Base-by-base conservation (phyloP, 2,888 invertebrate species). In the Drosophila mimica region DNA sequence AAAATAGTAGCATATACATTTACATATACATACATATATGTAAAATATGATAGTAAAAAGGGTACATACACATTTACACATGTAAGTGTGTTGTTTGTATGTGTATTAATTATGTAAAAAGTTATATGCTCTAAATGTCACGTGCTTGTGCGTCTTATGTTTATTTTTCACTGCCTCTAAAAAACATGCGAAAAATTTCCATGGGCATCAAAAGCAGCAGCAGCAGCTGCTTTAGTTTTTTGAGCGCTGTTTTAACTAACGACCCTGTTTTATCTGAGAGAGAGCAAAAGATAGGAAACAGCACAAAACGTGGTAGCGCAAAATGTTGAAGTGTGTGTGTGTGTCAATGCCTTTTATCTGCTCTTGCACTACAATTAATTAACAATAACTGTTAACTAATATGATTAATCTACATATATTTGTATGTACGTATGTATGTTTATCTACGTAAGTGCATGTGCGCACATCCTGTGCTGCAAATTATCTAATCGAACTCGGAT, bases 1-100 rank as follows among this genome's bases (percentile, higher is more conserved):
- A 54, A 61, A 83, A 73, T 74, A 71, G 79, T 77, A 74, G 79
- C 77, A 77, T 74, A 85, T 75, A 83, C 65, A 60, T 71, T 65
- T 79, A 82, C 74, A 74, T 61, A 69, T 53, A 15, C 4, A 15
- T 20, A 46, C 25, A 63, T 48, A 53, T 72, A 67, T 61, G 17
- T 59, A 2, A 76, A 31, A n/a, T 63, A 20, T 43, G 46, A 64
- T 79, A 86, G 79, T 73, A 76, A 80, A 76, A 80, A 58, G 34
- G 38, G 56, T 74, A 72, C 63, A 61, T 46, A 63, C 48, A 3
- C 11, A 38, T 51, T 46, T 52, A 25, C 43, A 46, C 8, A 7
- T 66, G 48, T 48, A 25, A 53, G 64, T 59, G 7, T 46, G 33
- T 54, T 48, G 74, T 46, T 46, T 66, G 38, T 52, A 30, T 60